Base-by-base conservation (phyloP, 2,113 vertebrate genomes). In the Eublepharis macularius region DNA sequence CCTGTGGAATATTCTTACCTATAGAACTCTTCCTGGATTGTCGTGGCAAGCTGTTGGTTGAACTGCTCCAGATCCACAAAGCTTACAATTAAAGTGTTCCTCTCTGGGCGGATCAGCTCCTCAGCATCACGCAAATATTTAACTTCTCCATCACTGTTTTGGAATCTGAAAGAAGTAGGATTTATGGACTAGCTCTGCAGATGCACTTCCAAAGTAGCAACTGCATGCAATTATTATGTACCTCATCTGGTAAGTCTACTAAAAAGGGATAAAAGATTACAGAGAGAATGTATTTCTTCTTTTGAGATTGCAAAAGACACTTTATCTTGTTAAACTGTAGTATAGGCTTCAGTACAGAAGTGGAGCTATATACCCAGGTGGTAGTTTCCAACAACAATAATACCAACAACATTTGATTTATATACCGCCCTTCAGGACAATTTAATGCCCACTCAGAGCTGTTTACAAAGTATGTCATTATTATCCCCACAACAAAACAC, bases 1-100 rank as follows among this genome's bases (percentile, higher is more conserved):
- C 2, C 75, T 36, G 26, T 54, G 83, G n/a, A 13, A 10, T 2
- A 0, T 3, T 13, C 80, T 92, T 88, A 99, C 99, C 99, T 98
- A 93, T 99, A 99, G 92, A 97, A 99, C 75, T 99, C 98, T 92
- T 99, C 99, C 93, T 99, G 98, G 89, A 99, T 89, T 86, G 98
- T 99, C 81, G 98, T 99, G 12, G 98, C 98, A 90, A 99, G 97
- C 89, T 99, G 98, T 94, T 99, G 99, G 91, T 99, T 99, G 94
- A 98, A 99, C 82, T 98, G 97, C 87, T 99, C 99, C 95, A 99
- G 89, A 89, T 99, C 99, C 0, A 89, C 92, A 94, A 98, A 99
- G 96, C 97, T 99, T n/a, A 99, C 98, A 12, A 96, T 91, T 91
- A 99, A 80, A 0, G 98, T 99, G 96, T 99, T 99, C 86, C 98